phyloP scores from a whole-genome alignment of 2,113 vertebrate genomes.

The Heptranchias perlo region DNA sequence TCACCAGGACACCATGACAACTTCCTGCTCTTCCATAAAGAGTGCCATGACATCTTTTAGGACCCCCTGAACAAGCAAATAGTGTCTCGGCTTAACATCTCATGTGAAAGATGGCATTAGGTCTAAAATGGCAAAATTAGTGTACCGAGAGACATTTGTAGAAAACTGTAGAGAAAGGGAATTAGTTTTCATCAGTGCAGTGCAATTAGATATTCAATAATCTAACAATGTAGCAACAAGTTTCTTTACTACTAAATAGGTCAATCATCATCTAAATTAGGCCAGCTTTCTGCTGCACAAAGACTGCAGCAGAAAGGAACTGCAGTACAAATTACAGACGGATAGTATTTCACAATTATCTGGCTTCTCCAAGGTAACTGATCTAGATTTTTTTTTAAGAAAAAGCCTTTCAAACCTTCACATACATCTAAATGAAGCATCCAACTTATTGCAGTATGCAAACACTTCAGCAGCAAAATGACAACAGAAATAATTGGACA shows the following conservation, averaged over 20 bases:
- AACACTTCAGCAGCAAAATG: not conserved
- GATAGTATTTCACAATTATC: not conserved
- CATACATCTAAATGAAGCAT: not conserved
- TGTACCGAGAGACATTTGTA: not conserved
- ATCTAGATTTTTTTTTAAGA: not conserved
- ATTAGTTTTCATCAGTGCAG: not conserved
- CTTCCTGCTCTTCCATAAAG: not conserved
- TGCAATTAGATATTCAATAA: not conserved
- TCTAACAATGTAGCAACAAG: not conserved
- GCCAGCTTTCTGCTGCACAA: not conserved
- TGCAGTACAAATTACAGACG: not conserved
- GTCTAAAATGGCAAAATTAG: not conserved
- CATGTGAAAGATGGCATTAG: not conserved
- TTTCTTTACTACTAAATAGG: not conserved
- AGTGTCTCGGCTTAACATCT: not conserved
- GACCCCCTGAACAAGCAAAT: not conserved
- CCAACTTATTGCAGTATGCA: not conserved
- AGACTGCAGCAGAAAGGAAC: conserved; percentile 26
- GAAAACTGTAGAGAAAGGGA: not conserved
- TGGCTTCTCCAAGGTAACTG: not conserved
- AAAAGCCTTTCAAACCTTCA: not conserved
- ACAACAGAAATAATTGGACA: not conserved
- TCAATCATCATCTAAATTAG: not conserved
- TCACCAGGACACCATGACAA: not conserved
- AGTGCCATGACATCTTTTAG: not conserved